Evolutionary conservation across 2,888 invertebrate genomes (phyloP).

Genomic region (Rhorus exstirpatorius): DNA sequence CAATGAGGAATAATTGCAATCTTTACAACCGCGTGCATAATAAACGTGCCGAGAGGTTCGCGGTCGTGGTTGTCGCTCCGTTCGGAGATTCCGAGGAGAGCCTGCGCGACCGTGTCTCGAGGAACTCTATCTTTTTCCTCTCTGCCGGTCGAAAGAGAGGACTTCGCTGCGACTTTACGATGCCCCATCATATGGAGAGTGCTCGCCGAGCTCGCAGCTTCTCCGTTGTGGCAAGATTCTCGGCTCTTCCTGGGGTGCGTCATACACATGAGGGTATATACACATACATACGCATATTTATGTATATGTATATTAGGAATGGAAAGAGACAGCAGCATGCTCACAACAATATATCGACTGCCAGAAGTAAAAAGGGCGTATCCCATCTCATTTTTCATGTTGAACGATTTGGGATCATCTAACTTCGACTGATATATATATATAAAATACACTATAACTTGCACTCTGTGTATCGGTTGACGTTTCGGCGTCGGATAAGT

Average conservation of each 20-base stretch:
- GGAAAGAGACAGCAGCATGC: too few relatives aligned
- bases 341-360: slow-evolving; percentile 40
- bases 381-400: slow-evolving; percentile 29
- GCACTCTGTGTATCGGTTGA: slow-evolving; percentile 52
- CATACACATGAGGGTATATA: slow-evolving; percentile 30
- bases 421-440: background rate
- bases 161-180: slow-evolving; percentile 56
- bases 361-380: slow-evolving; percentile 7
- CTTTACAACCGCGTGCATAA: slow-evolving; percentile 62
- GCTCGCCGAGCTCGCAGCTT: background rate
- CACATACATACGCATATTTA: background rate
- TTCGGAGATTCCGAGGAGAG: too few relatives aligned
- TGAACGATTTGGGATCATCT: slow-evolving; percentile 26
- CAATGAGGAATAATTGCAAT: slow-evolving; percentile 71
- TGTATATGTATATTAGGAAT: too few relatives aligned
- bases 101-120: slow-evolving; percentile 45
- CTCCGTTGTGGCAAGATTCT: background rate
- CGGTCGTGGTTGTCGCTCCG: slow-evolving; percentile 53
- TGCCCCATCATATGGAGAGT: slow-evolving; percentile 13
- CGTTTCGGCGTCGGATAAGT: slow-evolving; percentile 73
- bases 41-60: slow-evolving; percentile 30
- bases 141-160: background rate
- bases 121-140: slow-evolving; percentile 32
- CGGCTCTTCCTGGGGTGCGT: slow-evolving; percentile 47
- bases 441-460: slow-evolving; percentile 10